These are phyloP conservation scores for Catagonus wagneri DNA, from an alignment of 2,113 vertebrate genomes.

Conservation along the genomic window DNA sequence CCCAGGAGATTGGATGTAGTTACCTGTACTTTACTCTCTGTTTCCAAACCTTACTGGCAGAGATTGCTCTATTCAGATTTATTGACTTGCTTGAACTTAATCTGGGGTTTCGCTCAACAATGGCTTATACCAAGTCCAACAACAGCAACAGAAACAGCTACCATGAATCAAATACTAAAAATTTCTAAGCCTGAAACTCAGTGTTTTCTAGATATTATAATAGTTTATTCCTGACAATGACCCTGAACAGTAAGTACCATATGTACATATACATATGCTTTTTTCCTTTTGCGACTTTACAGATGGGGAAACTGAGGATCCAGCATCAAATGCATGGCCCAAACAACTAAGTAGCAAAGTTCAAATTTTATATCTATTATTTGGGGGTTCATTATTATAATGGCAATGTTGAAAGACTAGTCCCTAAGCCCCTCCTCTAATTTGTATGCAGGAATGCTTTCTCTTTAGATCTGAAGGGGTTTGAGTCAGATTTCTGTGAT, in stretches of 20 bases:
- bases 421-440: not conserved
- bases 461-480: not conserved
- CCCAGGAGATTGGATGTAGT: too few relatives aligned
- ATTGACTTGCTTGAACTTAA: not conserved
- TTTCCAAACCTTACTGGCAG: not conserved
- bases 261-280: not conserved
- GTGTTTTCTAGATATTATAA: not conserved
- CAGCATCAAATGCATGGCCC: not conserved
- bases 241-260: not conserved
- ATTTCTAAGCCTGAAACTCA: not conserved
- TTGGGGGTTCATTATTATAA: not conserved
- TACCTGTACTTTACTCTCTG: not conserved
- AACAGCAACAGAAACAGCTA: not conserved
- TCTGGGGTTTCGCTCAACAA: not conserved
- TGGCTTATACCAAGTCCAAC: not conserved
- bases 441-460: not conserved
- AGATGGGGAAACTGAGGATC: not conserved
- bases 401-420: not conserved
- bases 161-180: not conserved
- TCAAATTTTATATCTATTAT: not conserved
- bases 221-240: not conserved
- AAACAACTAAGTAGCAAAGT: not conserved
- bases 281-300: not conserved
- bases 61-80: not conserved
- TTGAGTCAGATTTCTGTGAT: constrained; percentile 10